Conservation (phyloP, 2,888 invertebrate genomes). For the Drosophila mimica region DNA sequence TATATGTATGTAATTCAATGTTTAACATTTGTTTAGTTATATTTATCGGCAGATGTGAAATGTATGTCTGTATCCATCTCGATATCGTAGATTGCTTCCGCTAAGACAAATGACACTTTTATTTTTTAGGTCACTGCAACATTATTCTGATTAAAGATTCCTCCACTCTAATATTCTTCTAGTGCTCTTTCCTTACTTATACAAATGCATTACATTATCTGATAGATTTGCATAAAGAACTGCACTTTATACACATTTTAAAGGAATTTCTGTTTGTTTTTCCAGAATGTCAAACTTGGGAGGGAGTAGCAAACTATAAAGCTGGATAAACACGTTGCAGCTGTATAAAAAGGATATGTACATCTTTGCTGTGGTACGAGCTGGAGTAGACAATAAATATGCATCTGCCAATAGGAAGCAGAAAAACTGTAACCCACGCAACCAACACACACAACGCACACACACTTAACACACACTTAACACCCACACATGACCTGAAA, state of each 20-base stretch:
- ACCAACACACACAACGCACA: conserved; percentile 2
- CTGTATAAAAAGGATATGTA: conserved; percentile 2
- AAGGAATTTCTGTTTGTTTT: conserved; percentile 7
- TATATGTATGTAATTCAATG: not conserved
- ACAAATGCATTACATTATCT: not conserved
- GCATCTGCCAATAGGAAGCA: conserved; percentile 40
- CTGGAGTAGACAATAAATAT: conserved; percentile 30
- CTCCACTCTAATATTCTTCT: not conserved
- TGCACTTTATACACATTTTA: not conserved
- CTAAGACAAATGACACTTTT: not conserved
- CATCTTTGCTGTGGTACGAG: not conserved
- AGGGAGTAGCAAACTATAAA: conserved; percentile 7
- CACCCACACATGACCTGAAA: conserved; percentile 48
- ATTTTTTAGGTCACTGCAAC: not conserved
- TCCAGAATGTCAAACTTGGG: conserved; percentile 2
- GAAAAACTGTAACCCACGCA: not conserved
- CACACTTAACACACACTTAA: conserved; percentile 1
- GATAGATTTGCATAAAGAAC: not conserved
- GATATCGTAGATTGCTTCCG: not conserved
- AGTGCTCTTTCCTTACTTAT: no score
- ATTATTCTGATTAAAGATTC: not conserved
- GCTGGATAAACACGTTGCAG: conserved; percentile 35
- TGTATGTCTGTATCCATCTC: not conserved
- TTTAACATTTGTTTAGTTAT: not conserved
- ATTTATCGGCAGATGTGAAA: not conserved